Evolutionary conservation across 1,140 invertebrate genomes (phyloP).

Genomic region (Drosophila chauvacae): DNA sequence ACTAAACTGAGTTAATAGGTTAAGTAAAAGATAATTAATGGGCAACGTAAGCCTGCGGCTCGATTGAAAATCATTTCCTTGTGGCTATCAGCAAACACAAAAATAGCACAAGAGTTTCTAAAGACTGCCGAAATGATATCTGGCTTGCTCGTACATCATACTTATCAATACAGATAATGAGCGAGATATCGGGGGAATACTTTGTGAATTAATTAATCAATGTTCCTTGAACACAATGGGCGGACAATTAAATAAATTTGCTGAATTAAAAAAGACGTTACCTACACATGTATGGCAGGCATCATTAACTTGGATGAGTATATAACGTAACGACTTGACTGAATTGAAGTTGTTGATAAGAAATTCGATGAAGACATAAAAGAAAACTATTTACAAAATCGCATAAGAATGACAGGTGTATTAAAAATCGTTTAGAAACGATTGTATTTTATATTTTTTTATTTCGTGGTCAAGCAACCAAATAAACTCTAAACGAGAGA

Average conservation of each 20-base stretch:
- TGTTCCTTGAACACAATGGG: conserved; percentile 26
- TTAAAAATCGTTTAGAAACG: background rate
- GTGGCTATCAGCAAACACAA: conserved; percentile 12
- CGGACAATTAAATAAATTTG: conserved; percentile 22
- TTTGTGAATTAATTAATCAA: conserved; percentile 51
- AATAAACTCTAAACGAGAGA: background rate
- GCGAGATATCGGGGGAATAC: conserved; percentile 19
- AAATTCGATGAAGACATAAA: background rate
- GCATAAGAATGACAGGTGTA: background rate
- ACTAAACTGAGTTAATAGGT: conserved; percentile 35
- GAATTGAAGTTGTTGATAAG: background rate
- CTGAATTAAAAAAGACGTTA: background rate
- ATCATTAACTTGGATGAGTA: background rate
- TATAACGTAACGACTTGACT: background rate
- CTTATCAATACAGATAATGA: conserved; percentile 34
- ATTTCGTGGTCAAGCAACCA: background rate
- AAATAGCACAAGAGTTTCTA: conserved; percentile 27
- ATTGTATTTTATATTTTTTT: too few species aligned
- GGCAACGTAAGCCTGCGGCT: conserved; percentile 14
- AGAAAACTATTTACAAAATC: background rate
- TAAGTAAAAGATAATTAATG: conserved; percentile 42
- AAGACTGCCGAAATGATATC: conserved; percentile 37
- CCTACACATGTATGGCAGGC: background rate
- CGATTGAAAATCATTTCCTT: conserved; percentile 4
- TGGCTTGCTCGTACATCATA: conserved; percentile 46